A percentile compares a stretch with the other conserved stretches of the same genome.
Conservation (phyloP, 2,888 invertebrate genomes). For the Anoncus sp. region DNA sequence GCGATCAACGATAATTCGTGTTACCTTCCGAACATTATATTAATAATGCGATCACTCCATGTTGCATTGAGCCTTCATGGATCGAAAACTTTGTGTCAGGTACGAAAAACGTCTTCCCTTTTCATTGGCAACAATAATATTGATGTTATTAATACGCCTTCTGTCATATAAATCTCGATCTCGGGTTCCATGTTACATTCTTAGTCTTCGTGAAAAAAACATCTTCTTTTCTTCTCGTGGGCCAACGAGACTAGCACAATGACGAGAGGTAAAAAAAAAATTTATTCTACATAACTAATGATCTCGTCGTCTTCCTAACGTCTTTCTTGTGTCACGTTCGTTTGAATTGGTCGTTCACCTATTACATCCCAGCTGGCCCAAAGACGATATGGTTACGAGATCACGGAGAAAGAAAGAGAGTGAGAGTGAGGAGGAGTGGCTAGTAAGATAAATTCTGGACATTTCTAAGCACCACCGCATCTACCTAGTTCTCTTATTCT, state of each 20-base stretch:
- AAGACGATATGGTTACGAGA: not conserved
- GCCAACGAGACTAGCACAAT: not conserved
- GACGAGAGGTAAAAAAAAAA: slow-evolving; percentile 26
- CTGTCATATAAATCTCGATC: not conserved
- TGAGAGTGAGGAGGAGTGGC: slow-evolving; percentile 6
- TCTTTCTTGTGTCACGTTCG: slow-evolving; percentile 46
- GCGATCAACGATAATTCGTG: no score
- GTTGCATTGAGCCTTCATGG: no score
- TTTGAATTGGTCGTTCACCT: slow-evolving; percentile 32
- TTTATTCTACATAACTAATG: slow-evolving; percentile 29
- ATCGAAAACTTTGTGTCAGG: no score
- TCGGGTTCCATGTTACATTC: not conserved
- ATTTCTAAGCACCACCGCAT: slow-evolving; percentile 29
- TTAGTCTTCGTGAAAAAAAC: not conserved
- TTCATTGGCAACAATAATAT: no score
- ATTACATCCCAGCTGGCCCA: slow-evolving; percentile 19
- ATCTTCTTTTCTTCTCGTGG: not conserved
- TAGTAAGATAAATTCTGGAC: slow-evolving; percentile 54
- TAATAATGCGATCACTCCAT: no score
- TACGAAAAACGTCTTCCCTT: no score
- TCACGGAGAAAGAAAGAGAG: not conserved
- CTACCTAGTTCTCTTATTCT: slow-evolving; percentile 37
- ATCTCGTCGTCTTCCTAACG: slow-evolving; percentile 6
- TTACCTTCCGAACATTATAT: no score
- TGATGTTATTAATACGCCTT: no score